Evolutionary conservation across 1,140 invertebrate species (phyloP), one percentile per base, ranked within the genome.

Genomic region (Heliconius melpomene): DNA sequence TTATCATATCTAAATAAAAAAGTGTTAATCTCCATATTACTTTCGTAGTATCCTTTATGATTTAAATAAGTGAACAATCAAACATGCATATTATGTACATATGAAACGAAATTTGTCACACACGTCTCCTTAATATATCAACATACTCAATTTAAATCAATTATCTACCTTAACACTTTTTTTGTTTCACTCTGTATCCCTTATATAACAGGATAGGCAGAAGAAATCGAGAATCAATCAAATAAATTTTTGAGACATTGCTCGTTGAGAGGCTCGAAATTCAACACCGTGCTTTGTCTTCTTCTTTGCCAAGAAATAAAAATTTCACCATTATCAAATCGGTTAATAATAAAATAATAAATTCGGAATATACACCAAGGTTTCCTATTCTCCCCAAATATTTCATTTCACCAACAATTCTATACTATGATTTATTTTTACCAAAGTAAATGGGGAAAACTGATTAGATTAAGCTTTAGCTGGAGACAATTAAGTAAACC

Each of bases 381-480:
- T 2, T 18, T 18, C 13, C 18, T 1, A 11, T 29, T 3, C n/a
- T 26, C 57, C 23, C 9, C 8, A 66, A 29, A 79, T 70, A 79
- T 79, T 75, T 71, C 74, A 75, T 79, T 75, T 54, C 57, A 32
- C 71, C 36, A 57, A 77, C 26, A 77, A 80, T 74, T 80, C 75
- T 77, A 77, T 77, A 76, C 74, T 52, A 77, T 80, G 77, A 82
- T 82, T 82, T 79, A 82, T 82, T 79, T 82, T 79, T 79, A 74
- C 16, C 52, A 75, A 57, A 72, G 75, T 77, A 80, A 80, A 80
- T 80, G 79, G 57, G 26, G 66, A 57, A 80, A 73, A 80, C 50
- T 32, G 79, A 79, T 75, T 70, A 72, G 75, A 80, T 78, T 80
- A 79, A 32, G 81, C 2, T 72, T 78, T 60, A 46, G 75, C 76